Evolutionary conservation across 2,888 invertebrate genomes (phyloP), one percentile per base, ranked within the genome.

Genomic region (Agonum fuliginosum): DNA sequence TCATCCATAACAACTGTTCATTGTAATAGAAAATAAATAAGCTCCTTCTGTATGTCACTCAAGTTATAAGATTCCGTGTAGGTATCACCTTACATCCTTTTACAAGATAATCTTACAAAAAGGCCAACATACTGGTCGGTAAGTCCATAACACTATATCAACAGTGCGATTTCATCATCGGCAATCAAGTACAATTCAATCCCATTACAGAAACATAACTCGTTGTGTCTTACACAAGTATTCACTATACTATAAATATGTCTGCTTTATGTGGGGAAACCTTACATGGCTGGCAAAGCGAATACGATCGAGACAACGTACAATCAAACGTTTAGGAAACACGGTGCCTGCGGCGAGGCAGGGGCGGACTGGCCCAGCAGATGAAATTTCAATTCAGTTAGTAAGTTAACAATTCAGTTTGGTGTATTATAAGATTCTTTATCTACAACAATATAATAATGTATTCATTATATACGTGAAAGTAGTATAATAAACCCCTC

Each of bases 231-330:
- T 41, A 74, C 74, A 74, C 62, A 65, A 74, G 65, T 74, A 54
- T 72, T 58, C 58, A 54, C 72, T 74, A 74, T 74, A 54, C 72
- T 74, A 74, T 74, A 74, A 74, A 74, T 74, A 74, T 74, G 65
- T 72, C 72, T 54, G 58, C 37, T 72, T 72, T 72, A 72, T 72
- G 72, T 51, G 34, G 67, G 20, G 71, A 71, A 71, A 46, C 48
- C 71, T 24, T 71, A 51, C 71, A 46, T 27, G 71, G 71, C 71
- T 27, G 71, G 71, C 71, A 30, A 71, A 30, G 24, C 46, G 48
- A 48, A 48, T 46, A 70, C 27, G 19, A 14, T 43, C 69, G 22
- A 43, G 22, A 41, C 43, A 43, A 46, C 17, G 43, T 71, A 71
- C 71, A 71, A 71, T 46, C 48, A 71, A 71, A 71, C 71, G 46